phyloP scores from a whole-genome alignment of 1,140 invertebrate species.

The Ceratoteleas bidentatus region DNA sequence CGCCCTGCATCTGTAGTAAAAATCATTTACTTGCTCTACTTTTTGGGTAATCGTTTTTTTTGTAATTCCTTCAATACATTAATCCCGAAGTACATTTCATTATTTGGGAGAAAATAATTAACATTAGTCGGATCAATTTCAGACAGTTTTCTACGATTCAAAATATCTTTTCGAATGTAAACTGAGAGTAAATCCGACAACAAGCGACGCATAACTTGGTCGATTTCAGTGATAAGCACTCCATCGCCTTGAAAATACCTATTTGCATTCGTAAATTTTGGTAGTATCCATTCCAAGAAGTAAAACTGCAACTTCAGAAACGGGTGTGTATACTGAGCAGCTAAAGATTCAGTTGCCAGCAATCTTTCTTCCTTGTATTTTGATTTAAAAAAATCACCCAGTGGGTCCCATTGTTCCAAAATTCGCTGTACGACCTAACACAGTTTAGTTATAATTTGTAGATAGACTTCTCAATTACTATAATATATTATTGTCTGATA shows the following conservation, averaged over 20 bases:
- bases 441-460: too few relatives aligned
- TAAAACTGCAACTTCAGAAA: conserved; percentile 52
- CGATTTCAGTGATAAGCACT: neutral
- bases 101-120: neutral
- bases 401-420: too few relatives aligned
- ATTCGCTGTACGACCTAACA: too few relatives aligned
- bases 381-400: too few relatives aligned
- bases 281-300: conserved; percentile 57
- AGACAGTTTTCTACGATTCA: neutral
- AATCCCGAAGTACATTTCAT: conserved; percentile 26
- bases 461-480: too few relatives aligned
- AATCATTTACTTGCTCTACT: conserved; percentile 8
- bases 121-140: conserved; percentile 15
- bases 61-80: conserved; percentile 16
- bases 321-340: conserved; percentile 42
- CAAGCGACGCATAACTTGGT: conserved; percentile 5
- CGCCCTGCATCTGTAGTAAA: neutral
- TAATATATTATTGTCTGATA: too few relatives aligned
- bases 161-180: conserved; percentile 12
- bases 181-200: conserved; percentile 9
- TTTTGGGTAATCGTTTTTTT: conserved; percentile 3
- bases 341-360: neutral
- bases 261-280: conserved; percentile 1
- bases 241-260: conserved; percentile 2
- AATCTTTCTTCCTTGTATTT: neutral